Conservation (phyloP, 2,113 vertebrate species). For the Otocyon megalotis region DNA sequence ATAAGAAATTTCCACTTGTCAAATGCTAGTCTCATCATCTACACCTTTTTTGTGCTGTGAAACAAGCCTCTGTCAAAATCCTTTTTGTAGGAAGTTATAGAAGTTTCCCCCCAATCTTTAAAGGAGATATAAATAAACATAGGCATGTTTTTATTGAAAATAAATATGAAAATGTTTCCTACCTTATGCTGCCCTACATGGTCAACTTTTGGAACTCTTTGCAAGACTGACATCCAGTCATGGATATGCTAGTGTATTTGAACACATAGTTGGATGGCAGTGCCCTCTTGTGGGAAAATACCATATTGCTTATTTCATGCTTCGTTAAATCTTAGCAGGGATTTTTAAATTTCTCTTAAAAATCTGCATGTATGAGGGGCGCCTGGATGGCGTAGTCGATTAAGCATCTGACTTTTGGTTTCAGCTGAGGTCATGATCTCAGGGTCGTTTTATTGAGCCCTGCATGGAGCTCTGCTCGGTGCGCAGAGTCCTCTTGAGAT, state of each 20-base stretch:
- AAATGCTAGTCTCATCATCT: background rate
- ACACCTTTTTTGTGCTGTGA: background rate
- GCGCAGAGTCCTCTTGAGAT: background rate
- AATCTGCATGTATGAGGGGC: background rate
- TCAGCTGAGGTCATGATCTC: background rate
- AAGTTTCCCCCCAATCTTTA: background rate
- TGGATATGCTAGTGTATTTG: background rate
- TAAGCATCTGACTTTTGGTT: background rate
- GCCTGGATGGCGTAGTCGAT: background rate
- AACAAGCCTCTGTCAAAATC: background rate
- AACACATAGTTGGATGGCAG: constrained; percentile 39
- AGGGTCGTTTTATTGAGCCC: background rate
- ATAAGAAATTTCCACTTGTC: background rate
- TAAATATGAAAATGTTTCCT: constrained; percentile 13
- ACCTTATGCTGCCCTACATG: constrained; percentile 37
- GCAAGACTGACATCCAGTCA: background rate
- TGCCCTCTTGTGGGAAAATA: constrained; percentile 74
- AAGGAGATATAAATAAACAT: constrained; percentile 39
- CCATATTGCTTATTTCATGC: background rate
- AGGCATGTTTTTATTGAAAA: constrained; percentile 38
- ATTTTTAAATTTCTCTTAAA: constrained; percentile 35
- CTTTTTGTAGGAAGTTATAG: background rate
- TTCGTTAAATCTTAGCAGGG: background rate
- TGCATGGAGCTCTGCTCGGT: background rate
- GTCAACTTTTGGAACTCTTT: background rate